Evolutionary conservation across 2,797 vertebrate species (phyloP).

Genomic region (Darevskia mixta): DNA sequence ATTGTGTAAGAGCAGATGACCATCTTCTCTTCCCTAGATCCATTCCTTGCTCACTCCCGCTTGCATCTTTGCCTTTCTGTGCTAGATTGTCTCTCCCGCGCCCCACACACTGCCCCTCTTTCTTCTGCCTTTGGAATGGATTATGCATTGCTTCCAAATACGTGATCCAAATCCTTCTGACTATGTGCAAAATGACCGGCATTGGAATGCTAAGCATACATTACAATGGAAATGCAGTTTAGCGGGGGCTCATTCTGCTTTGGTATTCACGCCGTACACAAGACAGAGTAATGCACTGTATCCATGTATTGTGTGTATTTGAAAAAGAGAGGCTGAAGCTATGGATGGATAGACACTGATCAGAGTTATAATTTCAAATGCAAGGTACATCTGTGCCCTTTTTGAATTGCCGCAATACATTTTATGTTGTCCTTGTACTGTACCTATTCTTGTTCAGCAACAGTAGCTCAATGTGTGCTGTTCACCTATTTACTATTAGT

Average conservation of each 20-base stretch:
- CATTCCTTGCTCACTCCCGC: neutral
- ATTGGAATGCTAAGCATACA: slow-evolving; percentile 53
- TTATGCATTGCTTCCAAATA: slow-evolving; percentile 43
- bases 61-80: slow-evolving; percentile 19
- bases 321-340: slow-evolving; percentile 12
- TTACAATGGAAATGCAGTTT: slow-evolving; percentile 57
- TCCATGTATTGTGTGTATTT: slow-evolving; percentile 24
- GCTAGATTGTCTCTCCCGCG: neutral
- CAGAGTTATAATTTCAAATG: neutral
- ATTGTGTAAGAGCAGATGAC: neutral
- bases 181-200: slow-evolving; percentile 32
- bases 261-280: slow-evolving; percentile 52
- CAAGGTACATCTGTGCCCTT: neutral
- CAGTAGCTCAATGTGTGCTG: slow-evolving; percentile 58
- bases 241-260: slow-evolving; percentile 59
- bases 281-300: slow-evolving; percentile 35
- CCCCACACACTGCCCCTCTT: neutral
- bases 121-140: slow-evolving; percentile 23
- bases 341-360: neutral
- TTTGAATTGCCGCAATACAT: slow-evolving; percentile 37
- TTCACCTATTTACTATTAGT: slow-evolving; percentile 49
- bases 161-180: slow-evolving; percentile 59
- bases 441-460: slow-evolving; percentile 57
- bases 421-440: slow-evolving; percentile 51
- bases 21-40: neutral